Conservation (phyloP, 2,888 invertebrate genomes). For the Morinoia aosen region DNA sequence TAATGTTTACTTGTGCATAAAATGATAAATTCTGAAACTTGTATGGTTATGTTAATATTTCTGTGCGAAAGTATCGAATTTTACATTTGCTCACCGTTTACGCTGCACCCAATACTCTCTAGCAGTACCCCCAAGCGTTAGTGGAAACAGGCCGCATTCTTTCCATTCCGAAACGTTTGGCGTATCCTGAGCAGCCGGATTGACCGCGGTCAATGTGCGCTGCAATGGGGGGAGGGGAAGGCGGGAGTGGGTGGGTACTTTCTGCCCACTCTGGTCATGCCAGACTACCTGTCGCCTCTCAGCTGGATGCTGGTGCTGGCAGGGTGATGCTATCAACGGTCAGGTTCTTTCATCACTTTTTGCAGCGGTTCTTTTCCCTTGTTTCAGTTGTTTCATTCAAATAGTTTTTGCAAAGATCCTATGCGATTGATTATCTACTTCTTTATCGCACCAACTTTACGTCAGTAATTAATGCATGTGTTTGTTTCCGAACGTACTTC, state of each 20-base stretch:
- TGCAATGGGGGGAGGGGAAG: background rate
- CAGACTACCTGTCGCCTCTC: conserved; percentile 37
- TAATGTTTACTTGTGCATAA: background rate
- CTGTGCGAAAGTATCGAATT: background rate
- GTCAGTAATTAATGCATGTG: background rate
- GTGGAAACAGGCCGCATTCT: conserved; percentile 13
- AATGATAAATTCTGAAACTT: background rate
- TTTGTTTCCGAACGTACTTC: background rate
- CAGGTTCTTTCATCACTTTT: background rate
- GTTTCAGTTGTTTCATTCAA: background rate
- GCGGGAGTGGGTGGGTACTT: background rate
- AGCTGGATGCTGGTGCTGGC: background rate
- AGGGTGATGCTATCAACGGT: background rate
- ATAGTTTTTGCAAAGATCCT: background rate
- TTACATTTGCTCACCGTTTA: background rate
- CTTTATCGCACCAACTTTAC: background rate
- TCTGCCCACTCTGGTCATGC: background rate
- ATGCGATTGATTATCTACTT: background rate
- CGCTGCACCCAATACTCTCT: background rate
- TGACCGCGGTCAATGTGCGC: conserved; percentile 25
- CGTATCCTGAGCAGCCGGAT: conserved; percentile 25
- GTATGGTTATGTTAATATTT: background rate
- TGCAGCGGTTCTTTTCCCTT: background rate
- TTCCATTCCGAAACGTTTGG: background rate
- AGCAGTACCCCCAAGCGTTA: background rate